Evolutionary conservation across 2,888 invertebrate species (phyloP), one percentile per base, ranked within the genome.

Genomic region (Coremacera marginata): DNA sequence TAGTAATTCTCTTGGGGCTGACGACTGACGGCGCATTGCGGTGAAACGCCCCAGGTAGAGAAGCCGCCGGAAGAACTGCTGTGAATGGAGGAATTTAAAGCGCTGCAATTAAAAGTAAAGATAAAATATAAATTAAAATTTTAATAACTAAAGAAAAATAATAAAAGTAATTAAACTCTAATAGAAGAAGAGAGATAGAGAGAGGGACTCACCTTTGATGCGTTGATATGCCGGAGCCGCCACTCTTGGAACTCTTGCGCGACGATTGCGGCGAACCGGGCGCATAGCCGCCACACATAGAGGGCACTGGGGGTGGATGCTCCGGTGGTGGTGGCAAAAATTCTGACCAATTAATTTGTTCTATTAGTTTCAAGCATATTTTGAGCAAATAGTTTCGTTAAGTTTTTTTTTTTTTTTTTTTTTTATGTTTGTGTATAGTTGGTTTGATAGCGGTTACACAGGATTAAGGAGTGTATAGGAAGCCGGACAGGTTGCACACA

Each of bases 241-340:
- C 89, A 65, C 89, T 88, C 77, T 89, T 89, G 27, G 89, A 89
- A 79, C 87, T 88, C 81, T 89, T 88, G 73, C 89, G 84, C 8
- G 89, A 89, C 0, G 89, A 88, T 74, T 88, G 89, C 34, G 89
- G 89, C 44, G 89, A 89, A 8, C 88, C 88, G 25, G 89, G 89
- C 5, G 88, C 84, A 83, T 89, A 89, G 71, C 86, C 84, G 60
- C 72, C 84, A 70, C 86, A 87, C 14, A 84, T 84, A 31, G 87
- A 87, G 14, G 90, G 91, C 77, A 91, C 89, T 71, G 92, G 92
- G 25, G 92, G 92, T 37, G 92, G 92, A 86, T 92, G 92, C 83
- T 92, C 91, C 34, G 92, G 92, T 75, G 92, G 92, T 71, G 92
- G 92, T 44, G 92, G 92, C 81, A 92, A 90, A 76, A 92, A 91